phyloP scores from a whole-genome alignment of 2,888 invertebrate genomes.

The Epiblema foenella region DNA sequence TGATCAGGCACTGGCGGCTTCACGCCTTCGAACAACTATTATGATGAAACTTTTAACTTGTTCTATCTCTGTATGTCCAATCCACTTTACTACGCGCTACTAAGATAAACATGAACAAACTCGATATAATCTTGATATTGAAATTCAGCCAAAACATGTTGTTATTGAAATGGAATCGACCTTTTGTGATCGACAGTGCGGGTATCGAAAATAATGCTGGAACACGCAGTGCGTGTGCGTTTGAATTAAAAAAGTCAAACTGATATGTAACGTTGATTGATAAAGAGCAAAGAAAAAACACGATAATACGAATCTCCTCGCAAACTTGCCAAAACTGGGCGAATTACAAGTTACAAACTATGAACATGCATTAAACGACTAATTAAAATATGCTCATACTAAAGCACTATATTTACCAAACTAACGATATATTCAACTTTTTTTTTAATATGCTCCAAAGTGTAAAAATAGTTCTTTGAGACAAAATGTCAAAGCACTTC shows the following conservation, averaged over 20 bases:
- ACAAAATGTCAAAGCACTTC: conserved; percentile 70
- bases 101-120: conserved; percentile 25
- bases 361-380: conserved; percentile 80
- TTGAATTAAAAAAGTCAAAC: conserved; percentile 50
- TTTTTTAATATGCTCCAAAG: conserved; percentile 72
- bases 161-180: conserved; percentile 18
- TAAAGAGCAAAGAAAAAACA: conserved; percentile 64
- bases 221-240: conserved; percentile 25
- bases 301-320: conserved; percentile 60
- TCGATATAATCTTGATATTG: conserved; percentile 25
- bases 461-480: conserved; percentile 81
- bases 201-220: conserved; percentile 8
- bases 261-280: conserved; percentile 66
- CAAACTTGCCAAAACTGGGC: conserved; percentile 64
- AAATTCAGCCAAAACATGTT: conserved; percentile 27
- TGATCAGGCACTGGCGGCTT: conserved; percentile 57
- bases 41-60: conserved; percentile 32
- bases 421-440: conserved; percentile 78
- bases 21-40: conserved; percentile 50
- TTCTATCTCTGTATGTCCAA: conserved; percentile 49
- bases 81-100: conserved; percentile 52
- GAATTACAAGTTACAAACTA: conserved; percentile 68
- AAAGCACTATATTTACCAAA: conserved; percentile 77
- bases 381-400: conserved; percentile 81
- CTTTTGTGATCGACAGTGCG: neutral